These are phyloP conservation scores for Agapornis roseicollis DNA, from an alignment of 2,113 vertebrate species.

Conservation along the genomic window DNA sequence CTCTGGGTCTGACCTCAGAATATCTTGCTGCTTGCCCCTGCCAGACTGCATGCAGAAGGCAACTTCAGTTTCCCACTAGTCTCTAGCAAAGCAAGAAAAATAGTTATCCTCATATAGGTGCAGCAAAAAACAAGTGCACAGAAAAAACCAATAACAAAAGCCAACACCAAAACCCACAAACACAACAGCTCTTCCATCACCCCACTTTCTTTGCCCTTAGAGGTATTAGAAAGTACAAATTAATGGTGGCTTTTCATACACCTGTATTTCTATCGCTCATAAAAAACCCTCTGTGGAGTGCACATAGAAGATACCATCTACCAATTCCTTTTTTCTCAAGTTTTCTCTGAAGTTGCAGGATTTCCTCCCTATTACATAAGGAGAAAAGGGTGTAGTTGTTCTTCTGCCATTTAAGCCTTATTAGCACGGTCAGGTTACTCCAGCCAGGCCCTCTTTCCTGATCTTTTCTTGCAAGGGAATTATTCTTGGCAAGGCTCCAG, in stretches of 20 bases:
- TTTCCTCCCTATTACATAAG: slow-evolving; percentile 52
- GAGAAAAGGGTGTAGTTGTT: slow-evolving; percentile 13
- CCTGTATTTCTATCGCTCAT: not conserved
- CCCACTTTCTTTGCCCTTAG: not conserved
- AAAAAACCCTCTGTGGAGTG: not conserved
- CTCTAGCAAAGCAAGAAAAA: not conserved
- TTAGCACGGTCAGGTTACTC: not conserved
- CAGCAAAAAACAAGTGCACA: not conserved
- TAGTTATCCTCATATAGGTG: not conserved
- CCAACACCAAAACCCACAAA: not conserved
- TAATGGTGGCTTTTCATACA: not conserved
- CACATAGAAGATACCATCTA: not conserved
- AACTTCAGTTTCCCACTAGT: not conserved
- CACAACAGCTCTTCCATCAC: not conserved
- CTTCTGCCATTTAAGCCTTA: not conserved
- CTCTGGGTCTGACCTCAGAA: not conserved
- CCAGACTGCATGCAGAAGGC: not conserved
- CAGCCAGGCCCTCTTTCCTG: slow-evolving; percentile 18
- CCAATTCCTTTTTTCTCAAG: not conserved
- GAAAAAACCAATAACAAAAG: not conserved
- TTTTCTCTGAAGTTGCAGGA: slow-evolving; percentile 38
- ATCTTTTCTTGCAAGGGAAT: slow-evolving; percentile 38
- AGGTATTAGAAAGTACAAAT: not conserved
- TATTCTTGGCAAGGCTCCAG: slow-evolving; percentile 50
- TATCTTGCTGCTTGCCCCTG: not conserved